Evolutionary conservation across 2,888 invertebrate genomes (phyloP), one percentile per base, ranked within the genome.

Genomic region (Eurytoma californica): DNA sequence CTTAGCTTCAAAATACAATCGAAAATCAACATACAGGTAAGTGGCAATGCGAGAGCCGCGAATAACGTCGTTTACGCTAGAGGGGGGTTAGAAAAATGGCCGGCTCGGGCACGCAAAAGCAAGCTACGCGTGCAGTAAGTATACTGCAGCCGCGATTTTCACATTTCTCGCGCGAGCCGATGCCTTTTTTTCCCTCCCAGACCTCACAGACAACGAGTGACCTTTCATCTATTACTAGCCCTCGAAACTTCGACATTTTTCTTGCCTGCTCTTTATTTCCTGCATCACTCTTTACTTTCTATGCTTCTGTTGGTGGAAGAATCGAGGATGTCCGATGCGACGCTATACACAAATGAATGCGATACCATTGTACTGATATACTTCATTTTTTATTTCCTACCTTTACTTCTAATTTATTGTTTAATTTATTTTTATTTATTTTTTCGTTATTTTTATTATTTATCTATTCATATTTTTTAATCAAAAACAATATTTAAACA

Each of bases 11-110:
- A 90, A 73, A 90, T 90, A 20, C 86, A 87, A 18, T 82, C 86
- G 60, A 89, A 87, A 85, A 87, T 90, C 82, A 89, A 89, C 85
- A 89, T 90, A 83, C 61, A 87, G 88, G 90, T 90, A 69, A 89
- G 89, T 88, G 57, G 28, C 3, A n/a, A n/a, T 3, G 39, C 39
- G n/a, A 61, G n/a, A 16, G 60, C 16, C 28, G 14, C 12, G 2
- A 3, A 16, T 39, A 39, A 30, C n/a, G 7, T 28, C 28, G 24
- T 28, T 60, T 39, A 47, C n/a, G 2, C 24, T 74, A 51, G 60
- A 81, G 82, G 82, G 83, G 85, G 86, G 84, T 85, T 86, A 86
- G 84, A 84, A 87, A 87, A 86, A 87, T 87, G 86, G 86, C 86
- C 84, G 84, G 81, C 60, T 28, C 13, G 9, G 18, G 66, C 66